Evolutionary conservation across 1,140 invertebrate genomes (phyloP).

Genomic region (Trichonephila clavipes): DNA sequence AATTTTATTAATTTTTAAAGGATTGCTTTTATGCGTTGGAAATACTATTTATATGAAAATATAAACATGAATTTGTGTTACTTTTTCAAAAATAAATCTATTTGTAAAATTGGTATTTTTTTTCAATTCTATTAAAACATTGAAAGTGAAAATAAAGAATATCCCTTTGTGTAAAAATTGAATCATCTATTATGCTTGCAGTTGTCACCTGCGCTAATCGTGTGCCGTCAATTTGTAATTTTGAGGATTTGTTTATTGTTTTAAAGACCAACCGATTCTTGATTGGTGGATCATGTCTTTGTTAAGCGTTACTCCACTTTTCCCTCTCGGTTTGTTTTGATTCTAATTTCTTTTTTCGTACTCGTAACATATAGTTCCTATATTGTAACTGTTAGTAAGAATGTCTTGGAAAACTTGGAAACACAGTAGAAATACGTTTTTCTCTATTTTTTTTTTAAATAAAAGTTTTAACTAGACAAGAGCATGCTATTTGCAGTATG

Average conservation of each 20-base stretch:
- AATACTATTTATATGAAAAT: too few species aligned
- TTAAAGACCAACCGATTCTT: neutral
- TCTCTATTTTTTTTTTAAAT: neutral
- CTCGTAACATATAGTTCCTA: neutral
- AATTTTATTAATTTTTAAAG: too few species aligned
- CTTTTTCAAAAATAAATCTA: too few species aligned
- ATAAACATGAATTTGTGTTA: too few species aligned
- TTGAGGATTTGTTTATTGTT: slow-evolving; percentile 42
- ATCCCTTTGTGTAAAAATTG: neutral
- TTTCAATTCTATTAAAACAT: too few species aligned
- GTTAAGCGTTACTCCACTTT: neutral
- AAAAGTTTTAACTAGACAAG: neutral
- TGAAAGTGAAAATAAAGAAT: too few species aligned
- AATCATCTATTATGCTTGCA: neutral
- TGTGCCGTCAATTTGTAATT: neutral
- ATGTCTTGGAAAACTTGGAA: neutral
- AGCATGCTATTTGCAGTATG: slow-evolving; percentile 31
- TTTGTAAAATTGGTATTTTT: too few species aligned
- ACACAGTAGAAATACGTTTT: neutral
- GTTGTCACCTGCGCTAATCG: neutral
- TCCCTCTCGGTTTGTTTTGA: neutral
- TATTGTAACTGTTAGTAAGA: neutral
- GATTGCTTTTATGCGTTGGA: too few species aligned
- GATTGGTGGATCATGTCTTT: slow-evolving; percentile 28
- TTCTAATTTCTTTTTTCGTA: neutral